phyloP scores from a whole-genome alignment of 2,888 invertebrate genomes.

The Limnephilus lunatus region DNA sequence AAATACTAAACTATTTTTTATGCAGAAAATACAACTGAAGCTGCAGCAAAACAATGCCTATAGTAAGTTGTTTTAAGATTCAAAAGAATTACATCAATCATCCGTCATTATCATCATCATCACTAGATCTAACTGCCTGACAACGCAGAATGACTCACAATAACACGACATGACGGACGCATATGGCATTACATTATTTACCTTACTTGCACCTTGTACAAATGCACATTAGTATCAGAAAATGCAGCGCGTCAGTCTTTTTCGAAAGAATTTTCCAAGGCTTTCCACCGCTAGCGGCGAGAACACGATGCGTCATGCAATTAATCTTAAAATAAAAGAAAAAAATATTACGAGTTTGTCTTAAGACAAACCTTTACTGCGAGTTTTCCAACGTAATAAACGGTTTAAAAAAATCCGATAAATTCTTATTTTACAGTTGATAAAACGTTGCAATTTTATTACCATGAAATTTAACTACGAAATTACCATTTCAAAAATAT shows the following conservation, averaged over 20 bases:
- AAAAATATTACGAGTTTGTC: neutral
- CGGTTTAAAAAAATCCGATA: neutral
- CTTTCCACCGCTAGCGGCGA: neutral
- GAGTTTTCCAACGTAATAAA: neutral
- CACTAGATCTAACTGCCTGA: too few species aligned
- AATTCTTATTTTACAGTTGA: neutral
- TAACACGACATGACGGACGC: neutral
- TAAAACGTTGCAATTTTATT: neutral
- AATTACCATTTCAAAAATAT: neutral
- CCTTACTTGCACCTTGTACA: neutral
- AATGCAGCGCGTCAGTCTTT: neutral
- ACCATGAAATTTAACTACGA: neutral
- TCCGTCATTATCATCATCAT: neutral
- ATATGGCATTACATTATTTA: slow-evolving; percentile 8
- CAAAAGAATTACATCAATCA: neutral
- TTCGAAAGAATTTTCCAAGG: slow-evolving; percentile 24
- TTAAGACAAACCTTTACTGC: neutral
- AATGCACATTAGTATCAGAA: slow-evolving; percentile 18
- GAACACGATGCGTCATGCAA: neutral
- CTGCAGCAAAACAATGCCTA: neutral
- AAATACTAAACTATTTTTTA: too few species aligned
- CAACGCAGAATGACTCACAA: slow-evolving; percentile 20
- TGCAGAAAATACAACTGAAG: too few species aligned
- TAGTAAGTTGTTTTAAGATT: neutral
- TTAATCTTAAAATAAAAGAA: neutral